Conservation (phyloP, 1,140 invertebrate species). For the Oreohelix idahoensis region DNA sequence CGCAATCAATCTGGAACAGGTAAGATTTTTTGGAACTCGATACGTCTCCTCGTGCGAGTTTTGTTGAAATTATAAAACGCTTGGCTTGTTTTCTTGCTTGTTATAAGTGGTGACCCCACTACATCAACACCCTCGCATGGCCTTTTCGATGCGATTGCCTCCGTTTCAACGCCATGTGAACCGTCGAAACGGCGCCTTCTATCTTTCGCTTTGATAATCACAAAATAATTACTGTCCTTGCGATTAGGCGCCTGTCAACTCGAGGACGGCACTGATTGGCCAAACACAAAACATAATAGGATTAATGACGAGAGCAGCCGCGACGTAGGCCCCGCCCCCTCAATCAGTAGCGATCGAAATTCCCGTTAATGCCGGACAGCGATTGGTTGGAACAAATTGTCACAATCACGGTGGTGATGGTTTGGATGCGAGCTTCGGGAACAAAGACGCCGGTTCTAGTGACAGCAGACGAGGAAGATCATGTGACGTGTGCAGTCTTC, state of each 20-base stretch:
- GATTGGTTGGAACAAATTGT: slow-evolving; percentile 41
- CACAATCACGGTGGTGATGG: slow-evolving; percentile 31
- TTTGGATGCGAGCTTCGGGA: not conserved
- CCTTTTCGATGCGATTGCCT: slow-evolving; percentile 1
- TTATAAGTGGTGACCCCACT: slow-evolving; percentile 23
- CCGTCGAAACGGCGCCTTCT: slow-evolving; percentile 38
- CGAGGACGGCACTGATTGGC: slow-evolving; percentile 36
- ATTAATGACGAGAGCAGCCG: slow-evolving; percentile 41
- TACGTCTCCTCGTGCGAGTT: not conserved
- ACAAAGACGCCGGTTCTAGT: slow-evolving; percentile 20
- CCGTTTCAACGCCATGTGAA: not conserved
- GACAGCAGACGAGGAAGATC: slow-evolving; percentile 32
- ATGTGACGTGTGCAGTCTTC: slow-evolving; percentile 36
- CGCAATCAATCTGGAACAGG: not conserved
- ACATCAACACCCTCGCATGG: not conserved
- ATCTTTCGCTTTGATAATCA: slow-evolving; percentile 41
- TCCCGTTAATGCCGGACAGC: slow-evolving; percentile 1
- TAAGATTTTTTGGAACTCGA: not conserved
- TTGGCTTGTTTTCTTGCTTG: slow-evolving; percentile 27
- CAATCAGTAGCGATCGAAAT: slow-evolving; percentile 43
- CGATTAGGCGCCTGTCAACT: slow-evolving; percentile 32
- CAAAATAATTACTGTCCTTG: slow-evolving; percentile 41
- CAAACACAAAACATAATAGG: slow-evolving; percentile 43
- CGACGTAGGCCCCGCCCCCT: slow-evolving; percentile 25
- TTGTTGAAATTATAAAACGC: slow-evolving; percentile 36